Percentiles rank a stretch among this genome's conserved stretches.
Conservation (phyloP, 1,140 invertebrate species). For the Drosophila triauraria region DNA sequence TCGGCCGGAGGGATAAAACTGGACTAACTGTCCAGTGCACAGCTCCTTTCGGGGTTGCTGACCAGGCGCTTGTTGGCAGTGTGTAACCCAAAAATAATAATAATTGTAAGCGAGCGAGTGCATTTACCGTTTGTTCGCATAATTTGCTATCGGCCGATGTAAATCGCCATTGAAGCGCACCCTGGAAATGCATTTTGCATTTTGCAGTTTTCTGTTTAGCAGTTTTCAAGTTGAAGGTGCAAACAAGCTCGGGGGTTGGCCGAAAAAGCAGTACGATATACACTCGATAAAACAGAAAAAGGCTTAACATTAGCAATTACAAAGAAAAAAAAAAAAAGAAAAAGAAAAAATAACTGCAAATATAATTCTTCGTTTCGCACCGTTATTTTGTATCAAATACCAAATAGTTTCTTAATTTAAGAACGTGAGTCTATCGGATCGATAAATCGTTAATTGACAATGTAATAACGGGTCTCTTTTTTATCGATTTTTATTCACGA, state of each 20-base stretch:
- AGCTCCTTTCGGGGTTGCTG: slow-evolving; percentile 57
- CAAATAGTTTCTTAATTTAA: not conserved
- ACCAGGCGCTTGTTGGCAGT: slow-evolving; percentile 34
- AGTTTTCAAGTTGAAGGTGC: slow-evolving; percentile 30
- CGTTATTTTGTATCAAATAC: too few species aligned
- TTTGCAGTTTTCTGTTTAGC: slow-evolving; percentile 17
- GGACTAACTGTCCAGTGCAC: slow-evolving; percentile 10
- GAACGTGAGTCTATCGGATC: not conserved
- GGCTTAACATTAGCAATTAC: not conserved
- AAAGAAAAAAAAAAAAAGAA: not conserved
- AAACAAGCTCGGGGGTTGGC: slow-evolving; percentile 29
- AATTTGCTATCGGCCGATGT: slow-evolving; percentile 69
- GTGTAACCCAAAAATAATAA: slow-evolving; percentile 76
- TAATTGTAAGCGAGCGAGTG: slow-evolving; percentile 53
- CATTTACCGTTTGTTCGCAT: slow-evolving; percentile 78
- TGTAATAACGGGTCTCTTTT: not conserved
- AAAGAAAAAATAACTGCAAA: not conserved
- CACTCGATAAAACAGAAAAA: not conserved
- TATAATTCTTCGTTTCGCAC: too few species aligned
- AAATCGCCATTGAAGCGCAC: slow-evolving; percentile 82
- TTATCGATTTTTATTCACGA: not conserved
- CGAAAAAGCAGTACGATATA: not conserved
- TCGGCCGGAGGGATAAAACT: slow-evolving; percentile 26
- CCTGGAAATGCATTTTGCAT: slow-evolving; percentile 41
- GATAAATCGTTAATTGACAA: too few species aligned